phyloP scores from a whole-genome alignment of 1,140 invertebrate species.

The Pseudoatta argentina region DNA sequence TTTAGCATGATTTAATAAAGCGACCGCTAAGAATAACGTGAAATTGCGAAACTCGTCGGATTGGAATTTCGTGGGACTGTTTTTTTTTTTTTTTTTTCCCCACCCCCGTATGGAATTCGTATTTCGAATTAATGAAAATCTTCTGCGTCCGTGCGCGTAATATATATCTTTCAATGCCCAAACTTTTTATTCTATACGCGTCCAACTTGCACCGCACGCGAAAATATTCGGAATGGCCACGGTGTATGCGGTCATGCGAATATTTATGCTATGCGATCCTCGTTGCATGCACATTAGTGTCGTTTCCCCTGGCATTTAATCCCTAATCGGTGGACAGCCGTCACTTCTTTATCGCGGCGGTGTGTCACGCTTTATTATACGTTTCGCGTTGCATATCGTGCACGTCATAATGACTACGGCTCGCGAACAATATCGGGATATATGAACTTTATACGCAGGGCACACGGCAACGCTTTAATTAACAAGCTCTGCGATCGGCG shows the following conservation, averaged over 20 bases:
- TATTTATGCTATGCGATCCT: conserved; percentile 31
- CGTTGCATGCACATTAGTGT: conserved; percentile 43
- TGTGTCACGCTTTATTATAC: conserved; percentile 52
- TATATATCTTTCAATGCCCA: not conserved
- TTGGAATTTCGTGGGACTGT: not conserved
- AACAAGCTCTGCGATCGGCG: conserved; percentile 42
- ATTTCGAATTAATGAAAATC: conserved; percentile 50
- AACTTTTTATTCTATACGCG: conserved; percentile 28
- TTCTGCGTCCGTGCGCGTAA: not conserved
- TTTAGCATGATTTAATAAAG: conserved; percentile 2
- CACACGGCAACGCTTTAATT: conserved; percentile 45
- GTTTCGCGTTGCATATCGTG: conserved; percentile 40
- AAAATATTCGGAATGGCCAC: conserved; percentile 15
- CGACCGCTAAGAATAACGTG: not conserved
- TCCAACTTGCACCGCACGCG: not conserved
- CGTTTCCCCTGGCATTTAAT: conserved; percentile 54
- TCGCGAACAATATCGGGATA: conserved; percentile 35
- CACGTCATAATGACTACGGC: conserved; percentile 27
- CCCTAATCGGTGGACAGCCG: conserved; percentile 49
- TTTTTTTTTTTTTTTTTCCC: not conserved
- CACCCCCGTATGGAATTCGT: not conserved
- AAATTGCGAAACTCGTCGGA: not conserved
- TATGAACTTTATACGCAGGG: conserved; percentile 16
- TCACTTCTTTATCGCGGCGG: conserved; percentile 51
- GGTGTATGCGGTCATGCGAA: conserved; percentile 35